phyloP scores from a whole-genome alignment of 2,888 invertebrate species.

The Psococerastis gibbosa region DNA sequence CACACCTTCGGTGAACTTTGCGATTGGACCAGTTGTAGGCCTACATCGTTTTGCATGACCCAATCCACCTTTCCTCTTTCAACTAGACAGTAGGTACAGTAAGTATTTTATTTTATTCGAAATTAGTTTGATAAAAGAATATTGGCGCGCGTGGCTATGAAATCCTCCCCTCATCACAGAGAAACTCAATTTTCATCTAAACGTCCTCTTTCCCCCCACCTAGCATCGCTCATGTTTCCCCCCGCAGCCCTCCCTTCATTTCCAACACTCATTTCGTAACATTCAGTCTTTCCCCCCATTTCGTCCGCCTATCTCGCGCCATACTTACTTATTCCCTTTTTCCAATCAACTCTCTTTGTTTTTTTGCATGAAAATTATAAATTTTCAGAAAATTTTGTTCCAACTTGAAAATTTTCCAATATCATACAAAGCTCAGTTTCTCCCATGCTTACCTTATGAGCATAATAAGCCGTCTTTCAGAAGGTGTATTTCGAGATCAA shows the following conservation, averaged over 20 bases:
- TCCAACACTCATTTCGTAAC: slow-evolving; percentile 2
- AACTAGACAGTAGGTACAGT: no score
- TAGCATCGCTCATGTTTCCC: slow-evolving; percentile 11
- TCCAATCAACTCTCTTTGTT: slow-evolving; percentile 2
- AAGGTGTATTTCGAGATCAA: no score
- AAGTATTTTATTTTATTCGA: no score
- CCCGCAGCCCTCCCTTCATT: background rate
- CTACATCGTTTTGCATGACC: no score
- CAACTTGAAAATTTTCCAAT: background rate
- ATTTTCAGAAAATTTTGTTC: slow-evolving; percentile 9
- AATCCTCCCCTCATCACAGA: slow-evolving; percentile 7
- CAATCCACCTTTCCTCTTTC: no score
- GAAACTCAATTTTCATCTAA: slow-evolving; percentile 11
- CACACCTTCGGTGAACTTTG: no score
- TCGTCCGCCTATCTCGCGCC: no score
- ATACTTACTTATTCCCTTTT: slow-evolving; percentile 1
- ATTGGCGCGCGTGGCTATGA: no score
- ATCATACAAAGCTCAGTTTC: no score
- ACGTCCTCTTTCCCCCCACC: slow-evolving; percentile 8
- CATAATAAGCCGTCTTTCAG: no score
- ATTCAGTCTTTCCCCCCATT: background rate
- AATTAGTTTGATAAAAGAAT: no score
- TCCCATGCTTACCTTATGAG: slow-evolving; percentile 5
- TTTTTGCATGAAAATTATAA: slow-evolving; percentile 6
- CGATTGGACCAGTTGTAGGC: no score